A percentile compares a stretch with the other conserved stretches of the same genome.
phyloP scores from a whole-genome alignment of 1,140 invertebrate species.

The Eumaeus atala region DNA sequence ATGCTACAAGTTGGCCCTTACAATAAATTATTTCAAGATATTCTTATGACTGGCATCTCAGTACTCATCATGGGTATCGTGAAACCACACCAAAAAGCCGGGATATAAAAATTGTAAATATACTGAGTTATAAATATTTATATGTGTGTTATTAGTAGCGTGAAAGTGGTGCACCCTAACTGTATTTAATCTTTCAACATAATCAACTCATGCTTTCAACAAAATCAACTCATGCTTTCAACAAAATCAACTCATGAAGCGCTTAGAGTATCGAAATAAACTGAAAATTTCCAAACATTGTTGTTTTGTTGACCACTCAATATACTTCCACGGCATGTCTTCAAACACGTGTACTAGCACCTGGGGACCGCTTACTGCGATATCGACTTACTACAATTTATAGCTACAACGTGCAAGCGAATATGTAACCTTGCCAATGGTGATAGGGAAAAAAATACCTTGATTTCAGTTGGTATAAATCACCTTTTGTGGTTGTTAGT shows the following conservation, averaged over 20 bases:
- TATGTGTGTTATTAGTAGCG: no score
- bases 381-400: slow-evolving; percentile 18
- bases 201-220: slow-evolving; percentile 6
- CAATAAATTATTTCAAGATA: no score
- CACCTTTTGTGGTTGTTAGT: neutral
- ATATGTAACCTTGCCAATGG: neutral
- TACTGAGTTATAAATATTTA: no score
- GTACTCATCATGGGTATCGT: no score
- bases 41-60: no score
- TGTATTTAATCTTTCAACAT: no score
- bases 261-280: slow-evolving; percentile 2
- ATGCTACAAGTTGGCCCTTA: no score
- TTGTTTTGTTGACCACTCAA: slow-evolving; percentile 13
- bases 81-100: no score
- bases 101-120: no score
- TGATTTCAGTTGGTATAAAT: neutral
- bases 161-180: no score
- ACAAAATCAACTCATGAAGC: slow-evolving; percentile 1
- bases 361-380: slow-evolving; percentile 16
- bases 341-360: slow-evolving; percentile 9
- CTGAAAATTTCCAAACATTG: neutral
- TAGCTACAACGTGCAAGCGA: slow-evolving; percentile 5
- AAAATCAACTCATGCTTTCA: neutral
- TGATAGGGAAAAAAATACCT: neutral
- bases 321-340: slow-evolving; percentile 14